Conservation (phyloP, 2,888 invertebrate genomes). For the Phengaris arion region DNA sequence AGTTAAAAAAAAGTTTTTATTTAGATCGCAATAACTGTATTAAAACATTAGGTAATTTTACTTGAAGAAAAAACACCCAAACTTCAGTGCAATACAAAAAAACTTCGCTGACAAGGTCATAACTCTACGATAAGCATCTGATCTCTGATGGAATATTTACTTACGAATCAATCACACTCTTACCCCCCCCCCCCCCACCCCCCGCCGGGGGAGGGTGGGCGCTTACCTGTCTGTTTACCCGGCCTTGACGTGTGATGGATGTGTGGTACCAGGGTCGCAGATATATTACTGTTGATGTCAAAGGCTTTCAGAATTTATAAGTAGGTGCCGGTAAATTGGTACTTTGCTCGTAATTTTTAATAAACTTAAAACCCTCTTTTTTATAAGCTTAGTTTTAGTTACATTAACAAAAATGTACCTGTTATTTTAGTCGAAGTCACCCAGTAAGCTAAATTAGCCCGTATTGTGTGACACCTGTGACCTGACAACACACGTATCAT, state of each 20-base stretch:
- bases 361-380: too few relatives aligned
- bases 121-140: slow-evolving; percentile 15
- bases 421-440: too few relatives aligned
- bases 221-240: slow-evolving; percentile 70
- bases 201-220: slow-evolving; percentile 38
- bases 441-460: too few relatives aligned
- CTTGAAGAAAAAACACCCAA: too few relatives aligned
- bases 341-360: background rate
- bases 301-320: background rate
- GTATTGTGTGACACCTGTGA: too few relatives aligned
- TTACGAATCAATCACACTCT: slow-evolving; percentile 76
- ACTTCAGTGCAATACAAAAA: background rate
- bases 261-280: slow-evolving; percentile 41
- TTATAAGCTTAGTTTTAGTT: too few relatives aligned
- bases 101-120: slow-evolving; percentile 10
- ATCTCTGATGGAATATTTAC: slow-evolving; percentile 27
- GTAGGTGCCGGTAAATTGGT: background rate
- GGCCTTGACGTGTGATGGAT: slow-evolving; percentile 64
- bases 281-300: slow-evolving; percentile 19
- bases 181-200: slow-evolving; percentile 48
- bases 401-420: too few relatives aligned
- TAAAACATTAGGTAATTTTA: too few relatives aligned
- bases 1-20: too few relatives aligned
- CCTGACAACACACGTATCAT: too few relatives aligned
- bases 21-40: too few relatives aligned